Percentiles rank a stretch among this genome's conserved stretches.
These are phyloP conservation scores for Urocolius indicus DNA, from an alignment of 2,113 vertebrate species.

Conservation along the genomic window DNA sequence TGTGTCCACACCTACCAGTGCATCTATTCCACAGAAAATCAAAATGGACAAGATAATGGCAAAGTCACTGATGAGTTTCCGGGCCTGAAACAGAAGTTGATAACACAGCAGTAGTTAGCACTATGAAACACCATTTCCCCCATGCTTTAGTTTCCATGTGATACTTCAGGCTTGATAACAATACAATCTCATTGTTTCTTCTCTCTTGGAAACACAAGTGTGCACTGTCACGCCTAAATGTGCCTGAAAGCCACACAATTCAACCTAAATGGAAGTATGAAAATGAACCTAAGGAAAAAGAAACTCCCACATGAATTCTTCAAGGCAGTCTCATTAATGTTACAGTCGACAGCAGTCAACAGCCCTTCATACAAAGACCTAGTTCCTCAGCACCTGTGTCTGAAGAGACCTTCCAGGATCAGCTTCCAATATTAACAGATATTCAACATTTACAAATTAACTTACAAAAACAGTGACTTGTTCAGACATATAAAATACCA, in stretches of 20 bases:
- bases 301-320: neutral
- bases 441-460: neutral
- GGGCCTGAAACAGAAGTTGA: conserved; percentile 79
- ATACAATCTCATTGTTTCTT: fast-evolving
- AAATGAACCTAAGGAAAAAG: neutral
- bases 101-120: neutral
- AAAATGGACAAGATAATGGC: conserved; percentile 97
- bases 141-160: fast-evolving
- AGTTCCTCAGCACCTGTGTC: neutral
- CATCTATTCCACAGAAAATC: conserved; percentile 94
- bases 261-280: neutral
- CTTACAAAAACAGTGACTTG: neutral
- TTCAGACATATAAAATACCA: neutral
- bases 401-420: neutral
- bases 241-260: neutral
- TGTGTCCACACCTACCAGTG: conserved; percentile 93
- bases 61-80: conserved; percentile 98
- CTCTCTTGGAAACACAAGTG: neutral
- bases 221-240: fast-evolving
- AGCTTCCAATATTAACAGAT: neutral
- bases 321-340: neutral
- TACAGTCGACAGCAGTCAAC: neutral
- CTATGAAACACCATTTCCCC: neutral
- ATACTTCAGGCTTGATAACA: neutral
- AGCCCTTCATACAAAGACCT: neutral